A percentile compares a stretch with the other conserved stretches of the same genome.
Conservation (phyloP, 2,797 vertebrate genomes). For the Nannoperca obscura region DNA sequence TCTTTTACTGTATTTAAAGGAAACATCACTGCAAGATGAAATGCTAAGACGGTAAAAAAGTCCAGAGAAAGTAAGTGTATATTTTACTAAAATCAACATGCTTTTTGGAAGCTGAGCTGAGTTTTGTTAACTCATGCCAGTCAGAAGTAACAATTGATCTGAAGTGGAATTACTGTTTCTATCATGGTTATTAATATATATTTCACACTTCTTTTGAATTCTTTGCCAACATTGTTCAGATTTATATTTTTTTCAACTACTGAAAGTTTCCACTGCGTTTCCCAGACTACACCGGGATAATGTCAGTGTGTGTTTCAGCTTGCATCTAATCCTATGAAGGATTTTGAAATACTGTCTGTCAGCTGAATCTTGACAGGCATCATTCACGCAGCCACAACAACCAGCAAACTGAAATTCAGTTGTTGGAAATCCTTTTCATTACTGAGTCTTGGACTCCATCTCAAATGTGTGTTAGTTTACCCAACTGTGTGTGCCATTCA, state of each 20-base stretch:
- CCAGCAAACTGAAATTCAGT: neutral
- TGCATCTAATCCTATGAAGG: neutral
- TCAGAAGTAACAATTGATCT: neutral
- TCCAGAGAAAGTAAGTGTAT: neutral
- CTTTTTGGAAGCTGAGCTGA: neutral
- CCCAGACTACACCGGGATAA: neutral
- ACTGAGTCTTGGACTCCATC: neutral
- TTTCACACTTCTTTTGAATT: neutral
- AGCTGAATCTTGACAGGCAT: neutral
- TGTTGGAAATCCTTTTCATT: neutral
- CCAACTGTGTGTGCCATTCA: slow-evolving; percentile 11
- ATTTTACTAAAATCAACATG: neutral
- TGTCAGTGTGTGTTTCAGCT: neutral
- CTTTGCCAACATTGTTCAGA: neutral
- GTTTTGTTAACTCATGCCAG: neutral
- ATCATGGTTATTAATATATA: neutral
- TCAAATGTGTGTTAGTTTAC: slow-evolving; percentile 12
- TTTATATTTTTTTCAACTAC: neutral
- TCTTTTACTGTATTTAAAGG: slow-evolving; percentile 1
- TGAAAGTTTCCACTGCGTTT: neutral
- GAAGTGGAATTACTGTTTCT: neutral
- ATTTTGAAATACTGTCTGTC: neutral
- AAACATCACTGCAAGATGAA: slow-evolving; percentile 14
- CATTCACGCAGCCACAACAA: slow-evolving; percentile 1
- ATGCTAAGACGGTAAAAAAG: neutral